Evolutionary conservation across 2,888 invertebrate species (phyloP), one percentile per base, ranked within the genome.

Genomic region (Schrankia costaestrigalis): DNA sequence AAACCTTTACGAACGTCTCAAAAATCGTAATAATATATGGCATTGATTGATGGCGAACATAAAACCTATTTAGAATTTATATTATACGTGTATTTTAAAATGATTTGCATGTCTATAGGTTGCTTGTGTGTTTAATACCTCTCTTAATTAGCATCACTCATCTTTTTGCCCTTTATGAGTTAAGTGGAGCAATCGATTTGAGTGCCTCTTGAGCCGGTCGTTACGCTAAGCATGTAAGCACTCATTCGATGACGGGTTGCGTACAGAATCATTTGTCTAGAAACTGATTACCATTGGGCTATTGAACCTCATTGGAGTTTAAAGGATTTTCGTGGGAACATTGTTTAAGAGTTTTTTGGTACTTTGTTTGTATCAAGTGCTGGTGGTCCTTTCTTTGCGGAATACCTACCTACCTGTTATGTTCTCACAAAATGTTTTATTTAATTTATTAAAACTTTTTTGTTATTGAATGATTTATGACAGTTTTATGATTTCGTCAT

Each of bases 1-100:
- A 38, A 48, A 48, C 34, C 39, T 41, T 27, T 42, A 46, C 41
- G 38, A 41, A 36, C 34, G 30, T 43, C 41, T 43, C 43, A 56
- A 41, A 43, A 44, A 46, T 37, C 46, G 41, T 41, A 49, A 39
- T 41, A 26, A n/a, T n/a, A 26, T 21, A 32, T 44, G 43, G 42
- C 48, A 46, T 49, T 55, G 67, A 70, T 67, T 53, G 51, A 59
- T 56, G 44, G 27, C 14, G 27, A 51, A 42, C n/a, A 22, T 22
- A 26, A 32, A 27, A 35, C 26, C 27, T 27, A 21, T 33, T 31
- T 10, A 26, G 31, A 34, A 29, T 5, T 24, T 7, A 30, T 11
- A n/a, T n/a, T n/a, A n/a, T n/a, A n/a, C n/a, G n/a, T n/a, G n/a
- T n/a, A n/a, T n/a, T n/a, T 8, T 14, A 32, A 41, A 26, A 14